phyloP scores from a whole-genome alignment of 2,797 vertebrate species.

The Calcarius lapponicus region DNA sequence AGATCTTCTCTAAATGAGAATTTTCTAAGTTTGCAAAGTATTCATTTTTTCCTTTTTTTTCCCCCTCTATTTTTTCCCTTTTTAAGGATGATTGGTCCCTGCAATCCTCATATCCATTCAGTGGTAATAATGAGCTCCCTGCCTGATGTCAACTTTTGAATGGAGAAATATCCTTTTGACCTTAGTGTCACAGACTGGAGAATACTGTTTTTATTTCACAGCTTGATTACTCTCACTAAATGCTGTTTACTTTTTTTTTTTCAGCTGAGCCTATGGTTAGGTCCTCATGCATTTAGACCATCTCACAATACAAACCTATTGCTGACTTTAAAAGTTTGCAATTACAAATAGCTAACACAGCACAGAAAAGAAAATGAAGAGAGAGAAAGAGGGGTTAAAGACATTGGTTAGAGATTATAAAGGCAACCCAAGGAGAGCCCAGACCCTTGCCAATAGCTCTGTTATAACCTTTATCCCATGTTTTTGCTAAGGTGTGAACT shows the following conservation, averaged over 20 bases:
- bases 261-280: neutral
- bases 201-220: neutral
- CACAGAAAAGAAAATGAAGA: neutral
- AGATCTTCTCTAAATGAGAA: neutral
- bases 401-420: neutral
- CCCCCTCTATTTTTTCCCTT: rapidly evolving
- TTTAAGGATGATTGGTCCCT: neutral
- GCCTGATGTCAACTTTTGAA: neutral
- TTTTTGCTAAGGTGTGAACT: neutral
- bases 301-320: neutral
- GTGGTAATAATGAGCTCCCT: neutral
- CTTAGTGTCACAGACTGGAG: neutral
- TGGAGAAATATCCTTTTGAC: neutral
- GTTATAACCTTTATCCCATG: neutral
- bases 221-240: neutral
- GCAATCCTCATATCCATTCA: neutral
- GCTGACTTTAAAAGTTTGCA: neutral
- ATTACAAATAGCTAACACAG: neutral
- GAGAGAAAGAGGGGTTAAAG: neutral
- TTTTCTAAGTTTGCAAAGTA: neutral
- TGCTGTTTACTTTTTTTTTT: neutral
- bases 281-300: neutral
- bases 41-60: rapidly evolving
- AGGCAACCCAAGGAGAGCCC: neutral
- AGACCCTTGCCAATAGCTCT: neutral